Base-by-base conservation (phyloP, 1,140 invertebrate species). In the Dolichoris vasculosae region DNA sequence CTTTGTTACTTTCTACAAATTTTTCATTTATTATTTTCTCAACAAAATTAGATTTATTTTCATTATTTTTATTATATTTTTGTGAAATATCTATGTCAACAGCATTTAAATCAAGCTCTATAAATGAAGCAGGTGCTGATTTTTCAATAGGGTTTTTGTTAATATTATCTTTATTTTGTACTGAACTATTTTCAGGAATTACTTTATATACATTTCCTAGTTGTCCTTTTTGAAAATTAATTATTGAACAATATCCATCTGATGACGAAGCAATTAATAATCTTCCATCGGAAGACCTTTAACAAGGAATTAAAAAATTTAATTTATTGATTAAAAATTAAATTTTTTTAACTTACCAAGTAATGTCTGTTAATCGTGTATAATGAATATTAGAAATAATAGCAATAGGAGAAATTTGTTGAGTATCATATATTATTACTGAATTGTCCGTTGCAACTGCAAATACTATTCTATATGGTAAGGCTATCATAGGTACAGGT, bases 201-300 rank as follows among this genome's bases (percentile, higher is more conserved):
- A 32, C 55, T 88, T 92, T 87, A 89, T 97, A 97, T 6, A 94
- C 91, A 71, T 95, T 93, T 3, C 98, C 99, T 30, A 99, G 92
- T 94, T 99, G 98, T 9, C 94, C 95, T 32, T 95, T 93, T 46
- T 95, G 94, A 93, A 99, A 99, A 55, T 95, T 96, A 69, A 99
- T 95, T 84, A 99, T 94, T 0, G 98, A 98, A 91, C 98, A 98
- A 91, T 97, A 99, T 1, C 98, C 98, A 94, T 99, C 98, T 0
- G 98, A 98, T 48, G 98, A 99, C 30, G 97, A 98, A 0, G 97
- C 96, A 2, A 98, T 94, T 82, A 99, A 92, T 48, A 97, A 93
- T 69, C 93, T 93, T 0, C 98, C 98, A 94, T 99, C 96, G 4
- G 94, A 93, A 8, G 98, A 98, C 96, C 96, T 96, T 35, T 78